Base-by-base conservation (phyloP, 2,113 vertebrate species). In the Triplophysa siluroides region DNA sequence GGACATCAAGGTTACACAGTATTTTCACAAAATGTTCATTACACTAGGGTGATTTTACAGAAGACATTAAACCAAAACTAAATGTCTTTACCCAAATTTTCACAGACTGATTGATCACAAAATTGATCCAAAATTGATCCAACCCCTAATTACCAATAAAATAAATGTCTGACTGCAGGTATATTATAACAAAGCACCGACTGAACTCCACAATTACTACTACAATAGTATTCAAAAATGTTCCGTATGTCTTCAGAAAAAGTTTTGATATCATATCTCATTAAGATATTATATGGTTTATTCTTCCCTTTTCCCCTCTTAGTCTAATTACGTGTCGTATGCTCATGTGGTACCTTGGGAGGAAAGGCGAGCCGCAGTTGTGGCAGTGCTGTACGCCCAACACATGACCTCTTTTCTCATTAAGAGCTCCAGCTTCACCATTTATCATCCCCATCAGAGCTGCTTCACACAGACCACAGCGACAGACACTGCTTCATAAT, bases 401-500 rank as follows among this genome's bases (percentile, higher is more conserved):
- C 74, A 62, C 63, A 78, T 81, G 83, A 88, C 83, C 87, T 82
- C 70, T 78, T 72, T 78, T 79, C 85, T 87, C 83, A 87, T 88
- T 88, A 88, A 84, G 73, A 64, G 75, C 71, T 64, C 72, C 52
- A 76, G 81, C 79, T 63, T 26, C 75, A 65, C 81, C 84, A 83
- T 88, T 88, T 79, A 83, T 86, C 87, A 86, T 85, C 79, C 64
- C 79, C 70, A 82, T 76, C 78, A 43, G 60, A 81, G 76, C 76
- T 63, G 78, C 76, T 85, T 76, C 77, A 82, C 80, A 80, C 70
- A 33, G 63, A 74, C 69, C 63, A 60, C 65, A 65, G 72, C 81
- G 81, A 86, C 82, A 87, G 86, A 81, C 83, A 85, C 86, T 78
- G 83, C 78, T 73, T 66, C 52, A 77, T 85, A 86, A 86, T 88